Base-by-base conservation (phyloP, 2,113 vertebrate species). In the Tympanuchus pallidicinctus region DNA sequence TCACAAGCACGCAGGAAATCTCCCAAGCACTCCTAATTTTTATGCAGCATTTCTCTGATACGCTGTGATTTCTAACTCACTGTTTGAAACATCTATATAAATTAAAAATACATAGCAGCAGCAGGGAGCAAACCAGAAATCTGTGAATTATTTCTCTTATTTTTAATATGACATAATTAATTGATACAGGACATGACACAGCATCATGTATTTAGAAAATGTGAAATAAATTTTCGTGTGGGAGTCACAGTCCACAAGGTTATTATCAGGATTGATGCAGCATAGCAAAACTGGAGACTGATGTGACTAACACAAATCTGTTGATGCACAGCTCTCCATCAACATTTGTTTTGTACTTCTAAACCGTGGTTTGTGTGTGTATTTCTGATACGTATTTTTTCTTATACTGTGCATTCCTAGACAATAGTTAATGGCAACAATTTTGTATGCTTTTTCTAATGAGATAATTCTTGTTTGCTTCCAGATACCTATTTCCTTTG, bases 171-270 rank as follows among this genome's bases (percentile, higher is more conserved):
- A 69, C 14, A 4, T 17, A 82, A 86, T 25, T 56, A 77, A 83
- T 2, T 81, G 54, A 87, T 21, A 93, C 52, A 63, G 57, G 11
- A 90, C 78, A 84, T 78, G 7, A 89, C 86, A 43, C 28, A 18
- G 13, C 59, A 42, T 34, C 42, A 32, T 76, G 24, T 54, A 91
- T 70, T 80, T 82, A 74, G 56, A 86, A 95, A 88, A 76, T 38
- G n/a, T 59, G 69, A 89, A 90, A 91, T 65, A 75, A 84, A 92
- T 45, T 32, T 28, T 80, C 56, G 13, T 32, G 50, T 88, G 79
- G 85, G 79, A 94, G 85, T 66, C 86, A 47, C 59, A 77, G 47
- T 94, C 16, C 56, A 88, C 60, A 89, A 76, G 69, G 16, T 45
- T 66, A 82, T 75, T 66, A 79, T 12, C 45, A 60, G 86, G 70